Evolutionary conservation across 2,888 invertebrate species (phyloP).

Genomic region (Smittia aterrima): DNA sequence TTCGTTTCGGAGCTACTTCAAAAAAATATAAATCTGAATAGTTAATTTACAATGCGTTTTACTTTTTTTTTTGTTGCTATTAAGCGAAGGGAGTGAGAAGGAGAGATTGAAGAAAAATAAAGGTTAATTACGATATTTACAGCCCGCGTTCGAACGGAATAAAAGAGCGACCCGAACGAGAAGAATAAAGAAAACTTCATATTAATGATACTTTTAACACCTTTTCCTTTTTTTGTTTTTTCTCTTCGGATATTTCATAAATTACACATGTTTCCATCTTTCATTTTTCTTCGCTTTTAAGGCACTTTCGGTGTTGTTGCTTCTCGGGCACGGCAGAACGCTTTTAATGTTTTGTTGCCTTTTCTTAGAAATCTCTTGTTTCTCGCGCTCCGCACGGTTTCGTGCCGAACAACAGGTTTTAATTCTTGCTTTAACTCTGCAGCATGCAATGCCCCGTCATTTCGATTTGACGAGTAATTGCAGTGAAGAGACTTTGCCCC

Average conservation of each 20-base stretch:
- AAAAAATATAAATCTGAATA: neutral
- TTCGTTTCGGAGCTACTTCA: neutral
- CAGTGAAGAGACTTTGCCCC: neutral
- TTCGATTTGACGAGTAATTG: constrained; percentile 17
- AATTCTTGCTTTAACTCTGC: neutral
- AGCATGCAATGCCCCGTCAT: neutral
- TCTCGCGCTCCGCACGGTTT: neutral
- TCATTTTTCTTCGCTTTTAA: neutral
- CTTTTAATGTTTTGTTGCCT: neutral
- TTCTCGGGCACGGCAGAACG: neutral
- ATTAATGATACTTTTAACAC: constrained; percentile 29
- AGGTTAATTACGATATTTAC: constrained; percentile 23
- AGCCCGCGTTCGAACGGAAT: constrained; percentile 2
- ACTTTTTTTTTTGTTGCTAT: neutral
- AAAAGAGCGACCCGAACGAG: neutral
- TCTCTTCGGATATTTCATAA: constrained; percentile 16
- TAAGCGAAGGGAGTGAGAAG: neutral
- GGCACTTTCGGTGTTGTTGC: neutral
- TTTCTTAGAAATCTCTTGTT: constrained; percentile 22
- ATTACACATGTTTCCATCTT: constrained; percentile 28
- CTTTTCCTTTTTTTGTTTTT: constrained; percentile 22
- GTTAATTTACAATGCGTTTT: constrained; percentile 14
- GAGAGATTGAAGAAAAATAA: neutral
- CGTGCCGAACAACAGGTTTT: constrained; percentile 18
- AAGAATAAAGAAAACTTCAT: constrained; percentile 17